Evolutionary conservation across 2,888 invertebrate species (phyloP).

Genomic region (Lasioglossum oenotherae): DNA sequence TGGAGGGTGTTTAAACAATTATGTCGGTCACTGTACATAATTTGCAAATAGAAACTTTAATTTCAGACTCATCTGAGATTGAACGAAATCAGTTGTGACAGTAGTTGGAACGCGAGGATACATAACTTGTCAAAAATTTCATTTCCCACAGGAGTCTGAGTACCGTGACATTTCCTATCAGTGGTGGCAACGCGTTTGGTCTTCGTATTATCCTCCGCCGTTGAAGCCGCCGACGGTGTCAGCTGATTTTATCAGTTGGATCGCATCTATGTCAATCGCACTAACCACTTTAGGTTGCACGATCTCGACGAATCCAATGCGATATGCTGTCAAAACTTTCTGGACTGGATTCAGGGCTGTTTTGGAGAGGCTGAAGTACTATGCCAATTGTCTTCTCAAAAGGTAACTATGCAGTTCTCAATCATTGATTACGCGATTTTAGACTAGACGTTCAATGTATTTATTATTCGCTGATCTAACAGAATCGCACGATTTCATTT

Average conservation of each 20-base stretch:
- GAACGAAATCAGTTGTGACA: not conserved
- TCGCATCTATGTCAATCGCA: slow-evolving; percentile 76
- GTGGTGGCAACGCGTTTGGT: slow-evolving; percentile 81
- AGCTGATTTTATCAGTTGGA: slow-evolving; percentile 79
- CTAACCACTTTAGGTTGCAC: slow-evolving; percentile 66
- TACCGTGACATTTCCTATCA: slow-evolving; percentile 70
- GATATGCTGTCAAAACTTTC: slow-evolving; percentile 19
- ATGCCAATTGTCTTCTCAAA: slow-evolving; percentile 3
- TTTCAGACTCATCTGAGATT: not conserved
- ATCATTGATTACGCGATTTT: not conserved
- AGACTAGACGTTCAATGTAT: not conserved
- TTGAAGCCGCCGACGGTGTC: slow-evolving; percentile 74
- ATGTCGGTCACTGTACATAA: not conserved
- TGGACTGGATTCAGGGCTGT: not conserved
- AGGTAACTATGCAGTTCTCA: slow-evolving; percentile 43
- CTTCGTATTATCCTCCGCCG: slow-evolving; percentile 76
- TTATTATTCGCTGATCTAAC: not conserved
- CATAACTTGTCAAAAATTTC: not conserved
- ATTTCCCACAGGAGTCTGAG: slow-evolving; percentile 72
- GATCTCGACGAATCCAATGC: slow-evolving; percentile 55
- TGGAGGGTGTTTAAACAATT: not conserved
- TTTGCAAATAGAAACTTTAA: not conserved
- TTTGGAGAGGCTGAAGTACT: slow-evolving; percentile 10
- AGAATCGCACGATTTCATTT: no score
- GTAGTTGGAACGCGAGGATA: not conserved